Conservation (phyloP, 2,113 vertebrate genomes). For the Rhinoptilus africanus region DNA sequence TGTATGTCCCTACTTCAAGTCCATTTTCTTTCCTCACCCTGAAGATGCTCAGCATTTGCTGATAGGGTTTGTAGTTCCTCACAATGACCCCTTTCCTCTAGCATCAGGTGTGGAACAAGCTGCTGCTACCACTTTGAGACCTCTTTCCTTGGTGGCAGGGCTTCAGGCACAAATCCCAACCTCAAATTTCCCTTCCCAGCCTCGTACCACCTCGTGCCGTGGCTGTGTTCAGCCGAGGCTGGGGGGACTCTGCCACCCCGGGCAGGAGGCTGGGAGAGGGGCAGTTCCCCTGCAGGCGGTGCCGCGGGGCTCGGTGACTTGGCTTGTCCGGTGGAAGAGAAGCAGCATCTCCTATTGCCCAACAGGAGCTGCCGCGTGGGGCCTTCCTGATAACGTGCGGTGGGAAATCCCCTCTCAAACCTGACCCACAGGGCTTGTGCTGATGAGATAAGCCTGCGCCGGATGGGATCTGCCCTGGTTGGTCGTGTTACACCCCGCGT, state of each 20-base stretch:
- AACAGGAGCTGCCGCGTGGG: background rate
- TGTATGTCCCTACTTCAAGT: background rate
- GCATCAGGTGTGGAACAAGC: background rate
- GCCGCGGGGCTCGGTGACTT: accelerated
- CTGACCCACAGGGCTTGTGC: background rate
- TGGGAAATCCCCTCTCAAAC: background rate
- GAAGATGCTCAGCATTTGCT: background rate
- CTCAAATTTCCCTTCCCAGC: background rate
- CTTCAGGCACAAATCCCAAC: background rate
- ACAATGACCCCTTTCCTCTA: background rate
- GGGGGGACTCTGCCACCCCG: background rate
- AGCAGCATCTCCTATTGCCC: background rate
- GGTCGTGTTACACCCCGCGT: background rate
- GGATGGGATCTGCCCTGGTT: background rate
- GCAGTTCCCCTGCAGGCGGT: background rate
- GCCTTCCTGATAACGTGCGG: background rate
- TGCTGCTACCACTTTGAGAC: background rate
- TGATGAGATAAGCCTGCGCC: background rate
- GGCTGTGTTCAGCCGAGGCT: background rate
- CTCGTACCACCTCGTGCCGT: background rate
- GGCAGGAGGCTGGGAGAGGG: background rate
- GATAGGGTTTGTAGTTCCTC: background rate
- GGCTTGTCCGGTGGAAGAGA: background rate
- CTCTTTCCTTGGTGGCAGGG: background rate
- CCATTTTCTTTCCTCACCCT: background rate